These are phyloP conservation scores for Oryzias woworae DNA, from an alignment of 2,113 vertebrate species.

Conservation along the genomic window DNA sequence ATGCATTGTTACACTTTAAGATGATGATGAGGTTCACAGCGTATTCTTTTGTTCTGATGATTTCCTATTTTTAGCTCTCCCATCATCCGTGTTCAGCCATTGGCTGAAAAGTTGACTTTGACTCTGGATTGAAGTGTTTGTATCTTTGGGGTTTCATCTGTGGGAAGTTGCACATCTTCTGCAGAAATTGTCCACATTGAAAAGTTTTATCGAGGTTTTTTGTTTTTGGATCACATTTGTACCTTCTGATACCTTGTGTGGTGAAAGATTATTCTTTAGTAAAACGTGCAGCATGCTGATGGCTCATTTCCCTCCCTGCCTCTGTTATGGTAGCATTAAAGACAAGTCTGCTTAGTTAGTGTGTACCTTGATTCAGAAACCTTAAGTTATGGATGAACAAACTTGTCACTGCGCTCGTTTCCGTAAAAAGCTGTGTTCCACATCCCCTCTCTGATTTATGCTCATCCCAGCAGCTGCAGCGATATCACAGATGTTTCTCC, in stretches of 20 bases:
- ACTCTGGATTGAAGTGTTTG: no score
- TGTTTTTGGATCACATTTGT: no score
- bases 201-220: no score
- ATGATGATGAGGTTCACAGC: constrained; percentile 38
- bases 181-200: no score
- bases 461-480: constrained; percentile 27
- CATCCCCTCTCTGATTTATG: constrained; percentile 24
- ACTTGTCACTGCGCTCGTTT: neutral
- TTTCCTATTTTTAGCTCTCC: no score
- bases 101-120: no score
- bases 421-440: constrained; percentile 13
- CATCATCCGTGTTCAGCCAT: no score
- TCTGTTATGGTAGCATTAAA: neutral
- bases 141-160: no score
- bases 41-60: no score
- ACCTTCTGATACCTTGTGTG: no score
- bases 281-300: neutral
- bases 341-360: constrained; percentile 40
- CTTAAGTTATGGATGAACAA: constrained; percentile 37
- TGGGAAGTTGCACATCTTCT: no score
- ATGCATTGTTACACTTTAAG: constrained; percentile 35
- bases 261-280: constrained; percentile 23
- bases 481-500: constrained; percentile 41
- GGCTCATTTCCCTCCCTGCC: neutral
- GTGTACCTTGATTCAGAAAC: constrained; percentile 45